A percentile compares a stretch with the other conserved stretches of the same genome.
phyloP scores from a whole-genome alignment of 1,140 invertebrate species.

The Apolygus lucorum region DNA sequence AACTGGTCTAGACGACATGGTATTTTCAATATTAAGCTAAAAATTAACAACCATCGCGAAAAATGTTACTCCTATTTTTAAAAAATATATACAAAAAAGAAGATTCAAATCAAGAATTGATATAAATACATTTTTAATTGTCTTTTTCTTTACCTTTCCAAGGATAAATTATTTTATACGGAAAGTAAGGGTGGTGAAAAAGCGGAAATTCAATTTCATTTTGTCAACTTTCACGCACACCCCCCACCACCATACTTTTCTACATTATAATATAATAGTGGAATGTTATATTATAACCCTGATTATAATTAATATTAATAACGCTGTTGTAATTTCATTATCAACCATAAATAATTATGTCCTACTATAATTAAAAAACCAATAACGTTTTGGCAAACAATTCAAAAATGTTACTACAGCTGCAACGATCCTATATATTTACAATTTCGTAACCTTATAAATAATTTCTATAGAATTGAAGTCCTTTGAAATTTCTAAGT shows the following conservation, averaged over 20 bases:
- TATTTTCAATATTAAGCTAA: background rate
- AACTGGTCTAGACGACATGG: background rate
- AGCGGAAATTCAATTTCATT: background rate
- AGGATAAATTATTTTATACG: slow-evolving; percentile 3
- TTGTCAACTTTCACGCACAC: background rate
- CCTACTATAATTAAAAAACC: background rate
- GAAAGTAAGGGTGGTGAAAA: slow-evolving; percentile 19
- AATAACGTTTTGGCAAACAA: slow-evolving; percentile 25
- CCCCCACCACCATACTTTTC: slow-evolving; percentile 17
- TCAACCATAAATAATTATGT: slow-evolving; percentile 18
- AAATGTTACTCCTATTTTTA: background rate
- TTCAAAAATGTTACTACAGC: slow-evolving; percentile 24
- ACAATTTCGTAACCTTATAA: slow-evolving; percentile 16
- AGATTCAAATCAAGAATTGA: background rate
- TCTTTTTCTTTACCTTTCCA: background rate
- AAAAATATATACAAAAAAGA: background rate
- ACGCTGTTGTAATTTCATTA: slow-evolving; percentile 14
- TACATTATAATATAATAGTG: slow-evolving; percentile 23
- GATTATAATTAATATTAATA: slow-evolving; percentile 26
- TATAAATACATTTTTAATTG: slow-evolving; percentile 1
- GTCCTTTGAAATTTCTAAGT: slow-evolving; percentile 22
- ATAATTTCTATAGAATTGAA: slow-evolving; percentile 12
- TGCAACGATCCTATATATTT: slow-evolving; percentile 22
- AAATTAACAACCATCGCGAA: background rate
- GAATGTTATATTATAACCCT: slow-evolving; percentile 29